phyloP scores from a whole-genome alignment of 2,888 invertebrate genomes.

The Orthosia cruda region DNA sequence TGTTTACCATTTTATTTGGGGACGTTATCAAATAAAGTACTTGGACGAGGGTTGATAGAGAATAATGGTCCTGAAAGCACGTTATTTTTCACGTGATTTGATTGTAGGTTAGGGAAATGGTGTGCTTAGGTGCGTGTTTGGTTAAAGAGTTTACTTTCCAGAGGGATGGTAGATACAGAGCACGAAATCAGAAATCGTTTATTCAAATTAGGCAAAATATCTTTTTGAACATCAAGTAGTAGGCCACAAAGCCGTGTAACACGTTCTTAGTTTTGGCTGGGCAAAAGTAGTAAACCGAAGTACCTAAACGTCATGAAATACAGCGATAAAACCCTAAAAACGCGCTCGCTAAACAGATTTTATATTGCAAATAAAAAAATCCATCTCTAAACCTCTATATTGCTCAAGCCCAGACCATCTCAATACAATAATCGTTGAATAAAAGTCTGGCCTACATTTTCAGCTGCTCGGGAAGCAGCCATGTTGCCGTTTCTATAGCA shows the following conservation, averaged over 20 bases:
- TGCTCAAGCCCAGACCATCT: neutral
- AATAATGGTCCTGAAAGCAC: slow-evolving; percentile 4
- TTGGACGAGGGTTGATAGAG: slow-evolving; percentile 44
- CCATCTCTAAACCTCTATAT: neutral
- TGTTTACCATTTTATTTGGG: slow-evolving; percentile 64
- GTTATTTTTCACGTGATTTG: slow-evolving; percentile 14
- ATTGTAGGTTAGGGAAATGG: slow-evolving; percentile 2
- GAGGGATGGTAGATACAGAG: neutral
- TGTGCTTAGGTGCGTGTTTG: neutral
- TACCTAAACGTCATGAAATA: neutral
- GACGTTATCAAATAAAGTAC: slow-evolving; percentile 55
- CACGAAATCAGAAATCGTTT: neutral
- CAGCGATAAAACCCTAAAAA: neutral
- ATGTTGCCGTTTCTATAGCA: slow-evolving; percentile 82
- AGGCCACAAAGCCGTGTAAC: neutral
- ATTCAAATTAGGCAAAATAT: neutral
- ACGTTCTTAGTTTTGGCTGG: neutral
- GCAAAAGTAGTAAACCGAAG: neutral
- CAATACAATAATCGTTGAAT: slow-evolving; percentile 23
- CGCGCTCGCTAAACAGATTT: neutral
- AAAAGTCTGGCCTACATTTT: slow-evolving; percentile 71
- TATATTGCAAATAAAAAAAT: neutral
- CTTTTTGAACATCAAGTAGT: neutral
- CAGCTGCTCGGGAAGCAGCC: slow-evolving; percentile 76
- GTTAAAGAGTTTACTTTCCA: neutral